Percentiles rank a stretch among this genome's conserved stretches.
Conservation (phyloP, 2,797 vertebrate species). For the Megalops cyprinoides region DNA sequence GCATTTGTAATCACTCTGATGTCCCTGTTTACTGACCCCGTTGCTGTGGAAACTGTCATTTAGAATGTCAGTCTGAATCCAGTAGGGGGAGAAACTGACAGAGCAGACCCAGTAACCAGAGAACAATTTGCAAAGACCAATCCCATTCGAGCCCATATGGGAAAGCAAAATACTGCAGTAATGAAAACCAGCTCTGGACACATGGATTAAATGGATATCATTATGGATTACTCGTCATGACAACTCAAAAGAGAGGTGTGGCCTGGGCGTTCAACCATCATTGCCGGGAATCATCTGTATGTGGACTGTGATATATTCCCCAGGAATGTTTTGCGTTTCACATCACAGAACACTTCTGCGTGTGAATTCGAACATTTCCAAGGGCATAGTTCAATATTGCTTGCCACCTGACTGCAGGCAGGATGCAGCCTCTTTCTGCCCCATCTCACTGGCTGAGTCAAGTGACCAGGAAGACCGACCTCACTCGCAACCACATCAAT, state of each 20-base stretch:
- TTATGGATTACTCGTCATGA: constrained; percentile 27
- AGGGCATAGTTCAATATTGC: background rate
- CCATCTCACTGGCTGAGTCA: background rate
- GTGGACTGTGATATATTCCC: background rate
- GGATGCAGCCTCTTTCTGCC: background rate
- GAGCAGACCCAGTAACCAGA: background rate
- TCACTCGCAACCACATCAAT: background rate
- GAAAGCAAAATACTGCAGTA: background rate
- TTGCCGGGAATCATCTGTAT: background rate
- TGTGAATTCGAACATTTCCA: background rate
- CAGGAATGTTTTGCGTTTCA: background rate
- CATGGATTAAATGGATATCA: constrained; percentile 24
- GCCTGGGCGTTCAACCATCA: background rate
- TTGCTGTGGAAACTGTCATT: constrained; percentile 19
- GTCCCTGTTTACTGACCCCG: background rate
- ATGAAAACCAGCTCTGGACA: constrained; percentile 26
- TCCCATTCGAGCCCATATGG: background rate
- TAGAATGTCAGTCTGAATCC: background rate
- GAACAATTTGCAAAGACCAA: background rate
- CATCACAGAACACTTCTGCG: background rate
- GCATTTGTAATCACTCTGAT: constrained; percentile 12
- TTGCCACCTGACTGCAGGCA: background rate
- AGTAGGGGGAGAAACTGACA: constrained; percentile 12
- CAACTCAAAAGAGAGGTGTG: constrained; percentile 19
- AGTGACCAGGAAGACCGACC: background rate